phyloP scores from a whole-genome alignment of 2,113 vertebrate genomes.

The Passer domesticus region DNA sequence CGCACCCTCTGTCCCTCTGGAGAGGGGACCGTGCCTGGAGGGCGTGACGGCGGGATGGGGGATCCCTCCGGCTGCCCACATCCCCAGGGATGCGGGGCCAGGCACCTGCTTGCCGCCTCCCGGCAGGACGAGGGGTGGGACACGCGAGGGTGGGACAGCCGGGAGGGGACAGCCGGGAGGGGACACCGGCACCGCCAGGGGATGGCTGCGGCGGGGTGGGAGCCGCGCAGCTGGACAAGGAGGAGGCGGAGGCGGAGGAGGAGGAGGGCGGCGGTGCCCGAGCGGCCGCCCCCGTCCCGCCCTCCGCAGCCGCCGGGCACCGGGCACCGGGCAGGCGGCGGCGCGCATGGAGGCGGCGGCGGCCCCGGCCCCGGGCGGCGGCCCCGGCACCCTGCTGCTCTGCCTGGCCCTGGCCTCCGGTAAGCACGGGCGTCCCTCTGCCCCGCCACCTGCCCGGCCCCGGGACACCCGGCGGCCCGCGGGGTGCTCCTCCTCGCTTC shows the following conservation, averaged over 20 bases:
- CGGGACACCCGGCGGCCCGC: not conserved
- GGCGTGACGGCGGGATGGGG: fast-evolving
- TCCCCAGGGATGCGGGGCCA: not conserved
- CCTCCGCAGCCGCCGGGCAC: not conserved
- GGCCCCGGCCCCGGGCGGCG: not conserved
- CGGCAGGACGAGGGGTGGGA: not conserved
- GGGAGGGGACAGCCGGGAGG: not conserved
- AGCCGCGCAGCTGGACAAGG: not conserved
- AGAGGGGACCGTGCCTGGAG: not conserved
- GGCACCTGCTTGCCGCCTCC: not conserved
- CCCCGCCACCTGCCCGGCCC: not conserved
- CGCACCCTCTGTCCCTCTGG: fast-evolving
- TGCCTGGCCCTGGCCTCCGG: conserved; percentile 44
- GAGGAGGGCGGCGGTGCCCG: not conserved
- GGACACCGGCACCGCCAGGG: not conserved
- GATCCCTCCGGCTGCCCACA: not conserved
- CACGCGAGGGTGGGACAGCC: not conserved
- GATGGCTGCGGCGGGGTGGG: not conserved
- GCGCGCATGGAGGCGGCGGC: not conserved
- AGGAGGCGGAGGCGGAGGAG: not conserved
- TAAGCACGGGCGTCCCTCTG: not conserved
- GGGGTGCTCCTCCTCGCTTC: not conserved
- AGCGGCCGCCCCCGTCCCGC: not conserved
- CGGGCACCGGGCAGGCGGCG: not conserved
- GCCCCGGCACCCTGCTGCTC: conserved; percentile 30